Evolutionary conservation across 2,888 invertebrate species (phyloP).

Genomic region (Tetanocera ferruginea): DNA sequence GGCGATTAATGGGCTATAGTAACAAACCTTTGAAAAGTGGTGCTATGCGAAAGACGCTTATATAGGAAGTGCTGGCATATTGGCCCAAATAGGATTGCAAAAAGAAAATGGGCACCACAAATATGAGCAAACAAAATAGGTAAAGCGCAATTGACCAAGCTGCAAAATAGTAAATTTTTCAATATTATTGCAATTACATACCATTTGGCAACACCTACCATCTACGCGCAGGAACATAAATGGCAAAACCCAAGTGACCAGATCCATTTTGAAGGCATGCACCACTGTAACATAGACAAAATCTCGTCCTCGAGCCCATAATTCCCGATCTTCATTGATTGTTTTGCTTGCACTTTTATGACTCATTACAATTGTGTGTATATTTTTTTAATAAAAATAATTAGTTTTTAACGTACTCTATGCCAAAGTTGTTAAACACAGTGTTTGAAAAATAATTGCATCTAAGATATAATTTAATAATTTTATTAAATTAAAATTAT

Average conservation of each 20-base stretch:
- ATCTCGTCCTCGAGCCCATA: conserved; percentile 81
- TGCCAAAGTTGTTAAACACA: neutral
- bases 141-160: conserved; percentile 57
- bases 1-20: neutral
- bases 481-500: too few relatives aligned
- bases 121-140: conserved; percentile 78
- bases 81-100: conserved; percentile 91
- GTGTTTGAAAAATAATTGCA: too few relatives aligned
- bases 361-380: conserved; percentile 63
- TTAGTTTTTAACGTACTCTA: neutral
- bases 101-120: conserved; percentile 88
- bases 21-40: conserved; percentile 87
- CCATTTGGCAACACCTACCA: conserved; percentile 55
- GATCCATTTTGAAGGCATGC: conserved; percentile 85
- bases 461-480: too few relatives aligned
- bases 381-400: conserved; percentile 50
- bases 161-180: conserved; percentile 34
- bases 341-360: conserved; percentile 59
- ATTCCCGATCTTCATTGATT: conserved; percentile 71
- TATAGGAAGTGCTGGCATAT: conserved; percentile 84
- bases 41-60: conserved; percentile 83
- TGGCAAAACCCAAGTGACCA: conserved; percentile 76
- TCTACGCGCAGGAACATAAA: conserved; percentile 55
- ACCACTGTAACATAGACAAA: conserved; percentile 84
- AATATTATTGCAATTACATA: neutral